Evolutionary conservation across 1,140 invertebrate species (phyloP), one percentile per base, ranked within the genome.

Genomic region (Drosophila lowei): DNA sequence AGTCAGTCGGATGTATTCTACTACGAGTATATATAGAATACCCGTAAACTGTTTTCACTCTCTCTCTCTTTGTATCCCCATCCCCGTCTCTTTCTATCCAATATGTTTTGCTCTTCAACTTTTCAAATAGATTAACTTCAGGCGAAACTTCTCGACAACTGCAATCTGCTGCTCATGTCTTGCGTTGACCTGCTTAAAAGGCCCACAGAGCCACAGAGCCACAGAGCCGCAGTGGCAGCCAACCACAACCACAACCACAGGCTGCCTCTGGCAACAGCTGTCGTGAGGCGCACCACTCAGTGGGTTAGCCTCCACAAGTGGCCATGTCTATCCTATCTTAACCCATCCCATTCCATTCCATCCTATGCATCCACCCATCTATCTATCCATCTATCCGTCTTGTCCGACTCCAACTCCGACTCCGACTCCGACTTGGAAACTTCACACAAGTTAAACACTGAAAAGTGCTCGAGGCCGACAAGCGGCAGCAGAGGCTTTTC

Each of bases 361-460:
- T 53, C 21, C 54, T 15, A 74, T 18, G 16, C 16, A 18, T 18
- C 16, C 16, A 18, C 16, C 60, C 54, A 58, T 52, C 68, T 53
- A 61, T 77, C 48, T 46, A 74, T 56, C 68, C 57, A 55, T 70
- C 47, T 56, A 65, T 59, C 47, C 54, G 43, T 44, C 68, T 65
- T 80, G 59, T 59, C 60, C 59, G 52, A 68, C 62, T 68, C 34
- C 55, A 68, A 68, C 66, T 38, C 11, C 34, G 68, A 68, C 66
- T 59, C 60, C 55, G 49, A 64, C 62, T 68, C 43, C 48, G 76
- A 68, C 62, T 84, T 72, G 79, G 65, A 61, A 80, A 86, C 81
- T 84, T 86, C 77, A 84, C 81, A 80, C 80, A 84, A 84, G 80
- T 86, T 86, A 84, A 86, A 86, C 80, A 84, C 72, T 80, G 77